Base-by-base conservation (phyloP, 2,113 vertebrate genomes). In the Montifringilla adamsi region DNA sequence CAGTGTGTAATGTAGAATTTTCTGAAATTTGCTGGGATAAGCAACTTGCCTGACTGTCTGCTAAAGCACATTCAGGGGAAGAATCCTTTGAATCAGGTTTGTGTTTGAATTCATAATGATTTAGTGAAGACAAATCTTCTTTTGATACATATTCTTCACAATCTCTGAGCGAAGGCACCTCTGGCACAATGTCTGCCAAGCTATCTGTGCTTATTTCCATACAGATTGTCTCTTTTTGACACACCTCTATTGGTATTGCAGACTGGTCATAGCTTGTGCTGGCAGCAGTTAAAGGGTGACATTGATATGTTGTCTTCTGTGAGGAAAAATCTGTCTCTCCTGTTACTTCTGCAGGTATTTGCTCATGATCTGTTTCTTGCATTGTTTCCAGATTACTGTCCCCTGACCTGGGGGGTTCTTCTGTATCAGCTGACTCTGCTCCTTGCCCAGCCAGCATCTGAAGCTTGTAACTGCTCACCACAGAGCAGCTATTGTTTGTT, bases 171-270 rank as follows among this genome's bases (percentile, higher is more conserved):
- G 90, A 96, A 26, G 97, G 93, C 69, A 90, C 92, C 46, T 97
- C 97, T 89, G 97, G 87, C 13, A 55, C 91, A n/a, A 96, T 58
- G 83, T 98, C 98, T 84, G 95, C 96, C 67, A 98, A 87, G 52
- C 90, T 98, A 64, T 98, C 98, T 67, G 93, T 97, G 90, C 97
- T 98, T 85, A 89, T 96, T 94, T 97, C 97, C 81, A 97, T 92
- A 82, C 89, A 97, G 84, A 94, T 79, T 17, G 73, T 93, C 41
- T 98, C 97, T 78, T 83, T 52, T 18, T 93, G 89, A 94, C 84
- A 75, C n/a, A 56, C 80, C 46, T 83, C 84, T 55, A 94, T 24
- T 59, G 84, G 86, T 69, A 43, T 63, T 77, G 95, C 87, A 86
- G 95, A 93, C 14, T 97, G 96, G 69, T 95, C 60, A 0, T 79